These are phyloP conservation scores for Squalus acanthias DNA, from an alignment of 2,797 vertebrate species.

Conservation along the genomic window DNA sequence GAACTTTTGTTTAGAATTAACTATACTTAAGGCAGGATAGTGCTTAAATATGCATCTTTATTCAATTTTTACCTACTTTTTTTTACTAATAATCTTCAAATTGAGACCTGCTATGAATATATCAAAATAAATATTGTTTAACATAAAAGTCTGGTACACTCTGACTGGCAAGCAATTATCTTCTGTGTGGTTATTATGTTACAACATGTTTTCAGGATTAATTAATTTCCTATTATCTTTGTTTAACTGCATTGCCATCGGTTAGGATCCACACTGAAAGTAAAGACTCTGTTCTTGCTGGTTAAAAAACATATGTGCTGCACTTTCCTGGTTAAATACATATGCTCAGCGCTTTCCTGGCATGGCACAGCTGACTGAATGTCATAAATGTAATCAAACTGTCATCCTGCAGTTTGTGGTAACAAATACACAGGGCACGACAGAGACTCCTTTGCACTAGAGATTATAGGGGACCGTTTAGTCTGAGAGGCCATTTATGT, in stretches of 20 bases:
- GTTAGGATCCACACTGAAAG: constrained; percentile 42
- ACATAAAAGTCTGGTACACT: background rate
- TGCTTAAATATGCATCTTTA: background rate
- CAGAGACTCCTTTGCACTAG: constrained; percentile 38
- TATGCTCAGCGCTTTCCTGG: constrained; percentile 39
- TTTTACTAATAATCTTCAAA: background rate
- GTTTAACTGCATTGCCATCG: constrained; percentile 40
- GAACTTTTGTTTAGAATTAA: background rate
- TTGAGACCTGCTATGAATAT: background rate
- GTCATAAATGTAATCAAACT: constrained; percentile 47
- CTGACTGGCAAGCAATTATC: constrained; percentile 1
- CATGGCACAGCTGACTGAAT: constrained; percentile 39
- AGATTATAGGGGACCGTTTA: constrained; percentile 42
- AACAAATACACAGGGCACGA: constrained; percentile 46
- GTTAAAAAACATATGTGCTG: constrained; percentile 27
- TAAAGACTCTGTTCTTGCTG: background rate
- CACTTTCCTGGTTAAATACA: constrained; percentile 43
- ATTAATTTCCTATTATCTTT: constrained; percentile 44
- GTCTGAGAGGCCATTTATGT: constrained; percentile 42
- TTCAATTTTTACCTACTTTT: background rate
- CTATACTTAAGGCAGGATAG: background rate
- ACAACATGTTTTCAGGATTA: constrained; percentile 41
- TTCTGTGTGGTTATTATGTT: background rate
- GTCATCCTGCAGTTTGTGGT: constrained; percentile 43
- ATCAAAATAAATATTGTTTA: background rate